phyloP scores from a whole-genome alignment of 2,888 invertebrate species.

The Sabellastarte sp. region DNA sequence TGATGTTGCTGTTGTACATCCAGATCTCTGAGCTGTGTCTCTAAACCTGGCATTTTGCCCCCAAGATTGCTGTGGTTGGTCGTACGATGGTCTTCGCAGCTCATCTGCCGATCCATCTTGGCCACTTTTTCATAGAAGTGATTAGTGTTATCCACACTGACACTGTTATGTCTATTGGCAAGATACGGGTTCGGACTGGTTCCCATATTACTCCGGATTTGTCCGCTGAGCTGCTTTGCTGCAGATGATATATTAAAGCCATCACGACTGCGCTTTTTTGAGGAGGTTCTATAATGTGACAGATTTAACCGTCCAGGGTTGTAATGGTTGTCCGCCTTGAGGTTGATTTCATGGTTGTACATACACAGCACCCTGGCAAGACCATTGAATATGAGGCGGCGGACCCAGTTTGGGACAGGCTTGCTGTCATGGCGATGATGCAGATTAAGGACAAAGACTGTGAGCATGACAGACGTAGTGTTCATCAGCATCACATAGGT shows the following conservation, averaged over 20 bases:
- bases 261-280: background rate
- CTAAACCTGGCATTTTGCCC: background rate
- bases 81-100: background rate
- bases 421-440: constrained; percentile 44
- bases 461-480: constrained; percentile 57
- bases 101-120: background rate
- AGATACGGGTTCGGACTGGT: background rate
- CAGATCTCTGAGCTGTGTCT: constrained; percentile 6
- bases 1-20: background rate
- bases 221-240: background rate
- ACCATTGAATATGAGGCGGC: constrained; percentile 36
- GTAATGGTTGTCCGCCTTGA: background rate
- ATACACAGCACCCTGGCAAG: constrained; percentile 36
- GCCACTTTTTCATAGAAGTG: background rate
- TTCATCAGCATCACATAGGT: constrained; percentile 60
- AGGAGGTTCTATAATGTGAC: background rate
- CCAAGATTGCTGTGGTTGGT: background rate
- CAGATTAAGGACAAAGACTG: constrained; percentile 59
- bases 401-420: constrained; percentile 46
- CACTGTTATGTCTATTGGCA: background rate
- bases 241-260: background rate
- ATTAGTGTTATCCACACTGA: background rate
- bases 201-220: background rate
- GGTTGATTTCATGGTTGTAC: constrained; percentile 7
- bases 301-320: background rate